A percentile compares a stretch with the other conserved stretches of the same genome.
These are phyloP conservation scores for Ecliptopera silaceata DNA, from an alignment of 2,888 invertebrate species.

Conservation along the genomic window DNA sequence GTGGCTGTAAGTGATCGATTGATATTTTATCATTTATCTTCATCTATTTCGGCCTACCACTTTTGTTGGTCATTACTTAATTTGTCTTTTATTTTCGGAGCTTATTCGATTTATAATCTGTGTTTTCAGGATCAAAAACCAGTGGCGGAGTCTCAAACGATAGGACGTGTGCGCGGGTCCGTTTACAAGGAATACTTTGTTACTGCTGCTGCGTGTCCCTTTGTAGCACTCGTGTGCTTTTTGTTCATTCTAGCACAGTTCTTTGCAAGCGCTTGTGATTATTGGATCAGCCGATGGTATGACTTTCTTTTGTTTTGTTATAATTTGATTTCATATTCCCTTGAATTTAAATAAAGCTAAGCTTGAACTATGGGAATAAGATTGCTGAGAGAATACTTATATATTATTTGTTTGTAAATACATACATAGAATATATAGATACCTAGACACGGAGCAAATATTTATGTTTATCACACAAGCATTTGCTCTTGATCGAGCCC, in stretches of 20 bases:
- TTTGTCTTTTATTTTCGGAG: background rate
- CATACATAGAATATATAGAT: too few species aligned
- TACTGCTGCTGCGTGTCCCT: conserved; percentile 58
- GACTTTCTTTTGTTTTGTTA: background rate
- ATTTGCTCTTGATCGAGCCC: too few species aligned
- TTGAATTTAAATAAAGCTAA: too few species aligned
- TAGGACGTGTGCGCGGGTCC: conserved; percentile 65
- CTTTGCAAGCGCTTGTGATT: conserved; percentile 72
- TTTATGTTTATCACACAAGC: too few species aligned
- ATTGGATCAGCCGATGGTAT: conserved; percentile 74
- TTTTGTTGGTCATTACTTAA: background rate
- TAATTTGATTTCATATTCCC: background rate
- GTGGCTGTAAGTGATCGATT: conserved; percentile 47
- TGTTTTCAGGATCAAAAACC: conserved; percentile 65
- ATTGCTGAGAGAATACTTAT: too few species aligned
- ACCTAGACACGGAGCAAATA: too few species aligned
- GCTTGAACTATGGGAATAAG: too few species aligned
- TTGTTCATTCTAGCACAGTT: conserved; percentile 83
- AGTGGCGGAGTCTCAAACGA: conserved; percentile 63
- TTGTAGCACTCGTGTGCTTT: conserved; percentile 53
- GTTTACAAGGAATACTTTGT: conserved; percentile 71
- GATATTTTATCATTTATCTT: background rate
- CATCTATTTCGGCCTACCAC: background rate
- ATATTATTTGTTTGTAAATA: too few species aligned
- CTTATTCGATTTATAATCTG: background rate